These are phyloP conservation scores for Protonemura montana DNA, from an alignment of 2,888 invertebrate species.

Conservation along the genomic window DNA sequence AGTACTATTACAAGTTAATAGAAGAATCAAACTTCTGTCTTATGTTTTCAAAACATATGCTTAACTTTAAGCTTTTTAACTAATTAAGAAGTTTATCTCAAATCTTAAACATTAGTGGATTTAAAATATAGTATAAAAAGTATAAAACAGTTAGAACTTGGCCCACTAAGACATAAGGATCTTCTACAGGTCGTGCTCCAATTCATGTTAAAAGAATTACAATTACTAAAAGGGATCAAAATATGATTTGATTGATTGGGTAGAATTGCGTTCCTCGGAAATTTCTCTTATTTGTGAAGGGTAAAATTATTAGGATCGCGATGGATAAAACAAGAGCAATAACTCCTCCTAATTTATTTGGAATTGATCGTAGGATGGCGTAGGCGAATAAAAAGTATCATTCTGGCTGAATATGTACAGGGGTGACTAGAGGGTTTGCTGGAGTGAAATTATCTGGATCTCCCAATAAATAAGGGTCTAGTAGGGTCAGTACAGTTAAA, in stretches of 20 bases:
- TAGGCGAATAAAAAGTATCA: constrained; percentile 87
- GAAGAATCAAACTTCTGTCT: constrained; percentile 65
- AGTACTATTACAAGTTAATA: constrained; percentile 63
- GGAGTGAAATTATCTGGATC: constrained; percentile 79
- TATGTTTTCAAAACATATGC: constrained; percentile 76
- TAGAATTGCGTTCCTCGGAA: constrained; percentile 69
- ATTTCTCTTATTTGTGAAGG: constrained; percentile 65
- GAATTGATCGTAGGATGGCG: constrained; percentile 80
- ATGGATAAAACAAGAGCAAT: constrained; percentile 72
- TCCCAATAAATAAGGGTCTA: constrained; percentile 60
- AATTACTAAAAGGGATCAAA: constrained; percentile 64
- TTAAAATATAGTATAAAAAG: constrained; percentile 66
- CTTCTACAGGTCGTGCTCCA: constrained; percentile 73
- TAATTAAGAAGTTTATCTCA: constrained; percentile 63
- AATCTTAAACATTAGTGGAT: constrained; percentile 61
- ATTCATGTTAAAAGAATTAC: constrained; percentile 75
- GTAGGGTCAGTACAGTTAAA: constrained; percentile 68
- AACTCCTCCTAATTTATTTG: constrained; percentile 81
- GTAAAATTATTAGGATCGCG: constrained; percentile 70
- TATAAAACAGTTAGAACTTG: constrained; percentile 69
- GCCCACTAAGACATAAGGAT: constrained; percentile 68
- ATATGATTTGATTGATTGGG: constrained; percentile 57
- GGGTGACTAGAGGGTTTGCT: constrained; percentile 73
- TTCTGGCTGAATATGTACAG: constrained; percentile 82
- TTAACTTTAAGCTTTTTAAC: constrained; percentile 71